Conservation (phyloP, 1,140 invertebrate species). For the Paraescarpia echinospica region DNA sequence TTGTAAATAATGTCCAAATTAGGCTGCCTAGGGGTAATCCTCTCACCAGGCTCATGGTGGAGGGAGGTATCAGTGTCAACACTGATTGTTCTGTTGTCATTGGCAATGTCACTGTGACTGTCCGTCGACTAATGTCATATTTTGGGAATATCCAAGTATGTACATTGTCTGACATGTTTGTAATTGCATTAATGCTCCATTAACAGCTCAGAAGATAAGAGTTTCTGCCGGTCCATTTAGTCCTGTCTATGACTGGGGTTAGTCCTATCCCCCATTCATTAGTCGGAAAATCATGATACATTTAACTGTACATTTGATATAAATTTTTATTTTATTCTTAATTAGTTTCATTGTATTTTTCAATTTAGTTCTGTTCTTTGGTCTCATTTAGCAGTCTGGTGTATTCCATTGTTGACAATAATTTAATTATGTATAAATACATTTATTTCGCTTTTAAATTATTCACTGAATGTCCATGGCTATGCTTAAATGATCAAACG, state of each 20-base stretch:
- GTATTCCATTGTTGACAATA: no score
- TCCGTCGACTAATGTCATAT: background rate
- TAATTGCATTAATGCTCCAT: background rate
- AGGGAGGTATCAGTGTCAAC: background rate
- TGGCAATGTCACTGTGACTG: background rate
- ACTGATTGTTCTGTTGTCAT: background rate
- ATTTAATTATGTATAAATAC: no score
- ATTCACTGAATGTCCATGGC: no score
- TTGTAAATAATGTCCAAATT: slow-evolving; percentile 1
- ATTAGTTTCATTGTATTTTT: background rate
- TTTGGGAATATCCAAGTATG: background rate
- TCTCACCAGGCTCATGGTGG: background rate
- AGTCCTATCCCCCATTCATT: background rate
- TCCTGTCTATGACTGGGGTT: background rate
- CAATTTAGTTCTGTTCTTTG: no score
- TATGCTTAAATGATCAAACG: no score
- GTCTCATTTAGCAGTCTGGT: no score
- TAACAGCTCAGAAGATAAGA: background rate
- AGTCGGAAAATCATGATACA: background rate
- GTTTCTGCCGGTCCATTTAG: background rate
- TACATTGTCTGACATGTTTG: background rate
- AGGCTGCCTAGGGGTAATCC: background rate
- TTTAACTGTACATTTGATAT: background rate
- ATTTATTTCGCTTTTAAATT: no score
- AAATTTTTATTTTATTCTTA: background rate